A percentile compares a stretch with the other conserved stretches of the same genome.
These are phyloP conservation scores for Zoanthus sociatus DNA, from an alignment of 92 coral and sea anemone species.

Conservation along the genomic window DNA sequence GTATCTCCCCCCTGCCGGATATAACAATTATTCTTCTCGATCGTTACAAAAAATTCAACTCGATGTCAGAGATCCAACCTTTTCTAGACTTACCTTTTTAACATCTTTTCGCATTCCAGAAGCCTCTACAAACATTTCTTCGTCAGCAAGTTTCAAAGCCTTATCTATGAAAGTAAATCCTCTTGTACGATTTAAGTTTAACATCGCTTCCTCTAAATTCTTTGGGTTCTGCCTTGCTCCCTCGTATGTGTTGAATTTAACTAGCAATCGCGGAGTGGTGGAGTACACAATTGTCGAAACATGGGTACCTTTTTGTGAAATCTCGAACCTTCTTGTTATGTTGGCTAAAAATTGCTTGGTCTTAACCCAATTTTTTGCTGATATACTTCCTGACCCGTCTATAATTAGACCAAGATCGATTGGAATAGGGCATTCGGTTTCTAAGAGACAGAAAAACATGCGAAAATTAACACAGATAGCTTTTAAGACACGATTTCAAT, in stretches of 20 bases:
- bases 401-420: slow-evolving; percentile 14
- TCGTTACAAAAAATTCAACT: too few species aligned
- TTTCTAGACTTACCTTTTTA: slow-evolving; percentile 19
- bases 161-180: slow-evolving; percentile 39
- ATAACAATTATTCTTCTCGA: too few species aligned
- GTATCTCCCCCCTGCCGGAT: too few species aligned
- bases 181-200: neutral
- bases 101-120: slow-evolving; percentile 31
- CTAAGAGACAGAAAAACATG: neutral
- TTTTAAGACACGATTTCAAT: too few species aligned
- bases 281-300: slow-evolving; percentile 14
- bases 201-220: slow-evolving; percentile 1
- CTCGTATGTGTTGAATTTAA: slow-evolving; percentile 15
- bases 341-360: neutral
- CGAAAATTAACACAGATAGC: too few species aligned
- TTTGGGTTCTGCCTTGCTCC: slow-evolving; percentile 1
- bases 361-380: neutral
- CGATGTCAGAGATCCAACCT: neutral
- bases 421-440: slow-evolving; percentile 6
- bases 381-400: slow-evolving; percentile 21
- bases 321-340: neutral
- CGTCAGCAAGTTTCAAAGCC: slow-evolving; percentile 26
- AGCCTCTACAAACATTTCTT: slow-evolving; percentile 13
- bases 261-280: neutral
- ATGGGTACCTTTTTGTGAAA: slow-evolving; percentile 30